Percentiles rank a stretch among this genome's conserved stretches.
Evolutionary conservation across 2,888 invertebrate species (phyloP).

Genomic region (Nipponacmea schrenckii): DNA sequence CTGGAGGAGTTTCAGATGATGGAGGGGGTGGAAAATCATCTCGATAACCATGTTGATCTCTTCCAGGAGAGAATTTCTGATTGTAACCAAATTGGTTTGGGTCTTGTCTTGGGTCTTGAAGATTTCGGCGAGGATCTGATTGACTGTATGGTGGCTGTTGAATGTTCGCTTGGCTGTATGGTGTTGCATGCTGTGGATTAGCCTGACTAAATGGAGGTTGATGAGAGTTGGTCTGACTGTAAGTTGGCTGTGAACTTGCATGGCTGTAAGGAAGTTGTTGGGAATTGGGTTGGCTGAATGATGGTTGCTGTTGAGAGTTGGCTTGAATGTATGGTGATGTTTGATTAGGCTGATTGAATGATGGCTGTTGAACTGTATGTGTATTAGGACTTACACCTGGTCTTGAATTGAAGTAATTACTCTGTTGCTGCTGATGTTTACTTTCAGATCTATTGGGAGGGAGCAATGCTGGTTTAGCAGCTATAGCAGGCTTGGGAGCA

Average conservation of each 20-base stretch:
- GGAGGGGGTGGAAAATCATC: constrained; percentile 70
- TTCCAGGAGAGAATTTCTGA: constrained; percentile 52
- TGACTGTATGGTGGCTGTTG: constrained; percentile 39
- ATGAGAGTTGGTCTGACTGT: no score
- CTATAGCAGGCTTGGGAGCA: constrained; percentile 46
- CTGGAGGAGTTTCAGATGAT: constrained; percentile 73
- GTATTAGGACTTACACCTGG: not conserved
- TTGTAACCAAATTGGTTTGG: constrained; percentile 16
- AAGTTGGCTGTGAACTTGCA: no score
- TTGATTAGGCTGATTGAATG: not conserved
- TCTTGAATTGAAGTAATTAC: not conserved
- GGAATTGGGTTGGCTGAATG: no score
- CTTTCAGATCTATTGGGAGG: constrained; percentile 49
- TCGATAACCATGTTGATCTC: constrained; percentile 65
- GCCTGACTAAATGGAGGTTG: no score
- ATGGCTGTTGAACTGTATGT: not conserved
- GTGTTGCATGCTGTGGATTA: constrained; percentile 1
- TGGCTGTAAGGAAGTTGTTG: no score
- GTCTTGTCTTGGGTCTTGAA: constrained; percentile 8
- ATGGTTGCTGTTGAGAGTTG: no score
- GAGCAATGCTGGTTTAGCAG: constrained; percentile 44
- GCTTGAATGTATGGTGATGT: no score
- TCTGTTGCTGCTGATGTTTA: not conserved
- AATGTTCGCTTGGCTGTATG: constrained; percentile 44
- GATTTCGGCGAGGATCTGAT: not conserved